Percentiles rank a stretch among this genome's conserved stretches.
Evolutionary conservation across 2,113 vertebrate species (phyloP).

Genomic region (Hoplias malabaricus): DNA sequence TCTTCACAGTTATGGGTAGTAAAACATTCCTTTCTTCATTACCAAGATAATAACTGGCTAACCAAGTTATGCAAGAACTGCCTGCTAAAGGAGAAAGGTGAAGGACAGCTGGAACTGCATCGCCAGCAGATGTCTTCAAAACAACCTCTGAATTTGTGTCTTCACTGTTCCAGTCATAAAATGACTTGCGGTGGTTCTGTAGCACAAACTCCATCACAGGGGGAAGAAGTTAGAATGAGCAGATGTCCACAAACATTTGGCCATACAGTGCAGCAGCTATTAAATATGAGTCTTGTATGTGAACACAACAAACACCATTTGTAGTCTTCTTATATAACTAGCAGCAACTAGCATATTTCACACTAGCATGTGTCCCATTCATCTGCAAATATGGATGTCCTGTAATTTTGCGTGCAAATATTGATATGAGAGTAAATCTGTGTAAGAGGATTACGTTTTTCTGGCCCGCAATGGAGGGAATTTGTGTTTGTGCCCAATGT

Average conservation of each 20-base stretch:
- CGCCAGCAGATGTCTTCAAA: not conserved
- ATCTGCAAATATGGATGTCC: not conserved
- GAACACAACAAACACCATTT: not conserved
- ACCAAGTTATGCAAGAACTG: not conserved
- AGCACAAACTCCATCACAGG: no score
- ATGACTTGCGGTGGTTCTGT: no score
- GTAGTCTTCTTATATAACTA: not conserved
- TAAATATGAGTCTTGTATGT: no score
- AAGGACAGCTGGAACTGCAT: not conserved
- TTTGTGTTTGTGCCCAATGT: not conserved
- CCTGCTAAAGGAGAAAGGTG: not conserved
- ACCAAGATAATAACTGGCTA: not conserved
- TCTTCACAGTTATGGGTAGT: no score
- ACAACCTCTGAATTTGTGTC: not conserved
- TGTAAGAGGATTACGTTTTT: constrained; percentile 25
- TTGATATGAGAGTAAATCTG: constrained; percentile 9
- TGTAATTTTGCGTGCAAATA: constrained; percentile 15
- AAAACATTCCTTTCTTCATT: not conserved
- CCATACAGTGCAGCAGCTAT: no score
- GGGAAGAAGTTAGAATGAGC: no score
- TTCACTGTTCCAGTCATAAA: no score
- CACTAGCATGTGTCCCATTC: not conserved
- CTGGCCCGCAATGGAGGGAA: not conserved
- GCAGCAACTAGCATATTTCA: not conserved
- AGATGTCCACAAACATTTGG: no score